A percentile compares a stretch with the other conserved stretches of the same genome.
Evolutionary conservation across 2,797 vertebrate genomes (phyloP).

Genomic region (Pseudochaenichthys georgianus): DNA sequence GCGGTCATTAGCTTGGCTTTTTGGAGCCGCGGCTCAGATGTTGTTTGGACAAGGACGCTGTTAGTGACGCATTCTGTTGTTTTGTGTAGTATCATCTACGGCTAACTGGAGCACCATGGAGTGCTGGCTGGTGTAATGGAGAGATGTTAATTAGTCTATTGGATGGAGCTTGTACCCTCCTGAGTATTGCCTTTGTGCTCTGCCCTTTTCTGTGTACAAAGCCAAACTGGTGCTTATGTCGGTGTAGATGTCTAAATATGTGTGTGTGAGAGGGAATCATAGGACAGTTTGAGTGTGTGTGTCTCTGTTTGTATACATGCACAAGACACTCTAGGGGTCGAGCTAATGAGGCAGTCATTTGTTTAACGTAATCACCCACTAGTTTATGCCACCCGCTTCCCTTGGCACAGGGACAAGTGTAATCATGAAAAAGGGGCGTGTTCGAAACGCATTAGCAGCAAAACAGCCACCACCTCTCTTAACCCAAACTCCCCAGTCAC

Average conservation of each 20-base stretch:
- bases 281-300: conserved; percentile 28
- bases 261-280: conserved; percentile 31
- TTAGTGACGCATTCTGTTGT: conserved; percentile 64
- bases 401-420: conserved; percentile 61
- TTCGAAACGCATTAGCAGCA: conserved; percentile 63
- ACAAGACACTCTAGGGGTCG: conserved; percentile 60
- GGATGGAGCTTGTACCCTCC: conserved; percentile 77
- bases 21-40: conserved; percentile 63
- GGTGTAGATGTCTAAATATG: conserved; percentile 53
- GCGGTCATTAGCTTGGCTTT: conserved; percentile 76
- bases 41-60: conserved; percentile 66
- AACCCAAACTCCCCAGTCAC: conserved; percentile 38
- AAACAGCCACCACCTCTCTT: conserved; percentile 13
- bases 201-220: conserved; percentile 79
- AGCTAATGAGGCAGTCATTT: conserved; percentile 78
- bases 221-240: conserved; percentile 68
- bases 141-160: conserved; percentile 81
- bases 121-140: conserved; percentile 71
- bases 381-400: conserved; percentile 70
- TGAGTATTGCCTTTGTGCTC: conserved; percentile 72
- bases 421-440: conserved; percentile 64
- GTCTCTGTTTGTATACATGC: conserved; percentile 59
- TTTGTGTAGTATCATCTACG: conserved; percentile 71
- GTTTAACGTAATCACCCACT: conserved; percentile 78
- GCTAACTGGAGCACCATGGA: conserved; percentile 69